phyloP scores from a whole-genome alignment of 1,140 invertebrate species.

The Harlomillsia oculata region DNA sequence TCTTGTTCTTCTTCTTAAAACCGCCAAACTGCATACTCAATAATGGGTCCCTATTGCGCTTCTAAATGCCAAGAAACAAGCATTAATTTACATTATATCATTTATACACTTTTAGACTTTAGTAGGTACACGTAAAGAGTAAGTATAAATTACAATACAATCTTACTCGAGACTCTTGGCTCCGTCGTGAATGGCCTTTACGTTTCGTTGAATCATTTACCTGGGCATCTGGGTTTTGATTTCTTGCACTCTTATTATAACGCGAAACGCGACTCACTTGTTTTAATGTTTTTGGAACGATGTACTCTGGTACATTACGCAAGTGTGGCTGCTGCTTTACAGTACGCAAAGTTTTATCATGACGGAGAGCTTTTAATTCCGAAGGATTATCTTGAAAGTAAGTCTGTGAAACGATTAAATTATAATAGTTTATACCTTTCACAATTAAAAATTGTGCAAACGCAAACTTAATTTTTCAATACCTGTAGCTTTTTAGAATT shows the following conservation, averaged over 20 bases:
- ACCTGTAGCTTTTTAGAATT: slow-evolving; percentile 87
- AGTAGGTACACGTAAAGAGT: not conserved
- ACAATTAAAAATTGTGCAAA: not conserved
- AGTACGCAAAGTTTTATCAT: slow-evolving; percentile 84
- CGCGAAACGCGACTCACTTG: slow-evolving; percentile 42
- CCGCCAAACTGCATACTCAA: slow-evolving; percentile 28
- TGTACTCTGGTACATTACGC: slow-evolving; percentile 87
- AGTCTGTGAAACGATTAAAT: slow-evolving; percentile 45
- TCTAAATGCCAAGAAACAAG: slow-evolving; percentile 8
- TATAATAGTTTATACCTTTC: not conserved
- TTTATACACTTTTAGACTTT: no score
- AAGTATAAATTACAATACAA: not conserved
- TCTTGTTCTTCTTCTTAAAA: slow-evolving; percentile 25
- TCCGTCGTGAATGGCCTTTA: slow-evolving; percentile 6
- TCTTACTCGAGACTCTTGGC: not conserved
- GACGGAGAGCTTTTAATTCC: slow-evolving; percentile 76
- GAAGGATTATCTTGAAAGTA: slow-evolving; percentile 93
- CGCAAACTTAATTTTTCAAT: slow-evolving; percentile 16
- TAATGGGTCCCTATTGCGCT: slow-evolving; percentile 24
- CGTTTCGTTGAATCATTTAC: not conserved
- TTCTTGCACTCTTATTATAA: not conserved
- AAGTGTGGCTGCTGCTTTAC: slow-evolving; percentile 75
- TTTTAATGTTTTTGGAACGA: slow-evolving; percentile 67
- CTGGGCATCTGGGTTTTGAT: not conserved
- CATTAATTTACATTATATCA: not conserved